Evolutionary conservation across 2,113 vertebrate genomes (phyloP).

Genomic region (Circaetus cinerascens): DNA sequence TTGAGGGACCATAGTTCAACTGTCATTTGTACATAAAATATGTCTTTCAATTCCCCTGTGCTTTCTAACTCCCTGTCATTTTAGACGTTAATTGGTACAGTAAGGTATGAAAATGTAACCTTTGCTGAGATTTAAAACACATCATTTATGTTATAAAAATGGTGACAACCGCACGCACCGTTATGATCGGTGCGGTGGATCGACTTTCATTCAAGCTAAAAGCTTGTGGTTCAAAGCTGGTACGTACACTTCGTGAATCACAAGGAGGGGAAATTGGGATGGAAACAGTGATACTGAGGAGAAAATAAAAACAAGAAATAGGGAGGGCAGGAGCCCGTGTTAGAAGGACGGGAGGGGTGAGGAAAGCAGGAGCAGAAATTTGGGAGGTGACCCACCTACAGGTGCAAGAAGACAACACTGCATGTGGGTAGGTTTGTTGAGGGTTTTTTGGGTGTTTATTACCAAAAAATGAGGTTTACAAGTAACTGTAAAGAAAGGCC

Average conservation of each 20-base stretch:
- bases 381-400: background rate
- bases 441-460: background rate
- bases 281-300: background rate
- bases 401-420: background rate
- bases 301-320: background rate
- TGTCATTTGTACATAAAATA: background rate
- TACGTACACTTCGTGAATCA: accelerated
- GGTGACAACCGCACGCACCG: background rate
- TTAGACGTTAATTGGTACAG: constrained; percentile 25
- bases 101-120: background rate
- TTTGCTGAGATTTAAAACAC: background rate
- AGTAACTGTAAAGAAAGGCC: background rate
- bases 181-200: background rate
- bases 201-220: background rate
- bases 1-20: background rate
- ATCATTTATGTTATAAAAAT: background rate
- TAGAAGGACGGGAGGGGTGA: background rate
- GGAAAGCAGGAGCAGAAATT: background rate
- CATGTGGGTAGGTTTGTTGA: accelerated
- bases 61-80: background rate
- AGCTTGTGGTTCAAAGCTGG: background rate
- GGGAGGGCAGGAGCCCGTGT: background rate
- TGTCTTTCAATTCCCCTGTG: background rate
- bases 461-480: background rate
- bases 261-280: background rate